phyloP scores from a whole-genome alignment of 2,113 vertebrate species.

The Pseudopipra pipra region DNA sequence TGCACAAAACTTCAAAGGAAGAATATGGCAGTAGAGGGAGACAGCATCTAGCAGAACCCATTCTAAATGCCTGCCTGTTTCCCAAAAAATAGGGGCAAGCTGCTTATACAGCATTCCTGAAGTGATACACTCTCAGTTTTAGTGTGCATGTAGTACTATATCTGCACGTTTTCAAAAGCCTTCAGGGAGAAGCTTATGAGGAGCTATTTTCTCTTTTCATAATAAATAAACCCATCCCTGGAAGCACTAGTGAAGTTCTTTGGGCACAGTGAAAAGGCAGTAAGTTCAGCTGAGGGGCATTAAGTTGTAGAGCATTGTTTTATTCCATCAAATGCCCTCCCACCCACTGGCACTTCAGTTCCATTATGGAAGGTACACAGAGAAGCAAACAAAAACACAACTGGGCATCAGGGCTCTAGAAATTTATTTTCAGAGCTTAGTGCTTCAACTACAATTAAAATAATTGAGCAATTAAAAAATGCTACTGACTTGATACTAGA shows the following conservation, averaged over 20 bases:
- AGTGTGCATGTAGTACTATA: fast-evolving
- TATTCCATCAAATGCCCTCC: not conserved
- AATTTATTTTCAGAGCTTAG: slow-evolving; percentile 70
- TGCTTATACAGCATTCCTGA: not conserved
- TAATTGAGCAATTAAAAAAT: slow-evolving; percentile 66
- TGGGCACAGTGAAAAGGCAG: fast-evolving
- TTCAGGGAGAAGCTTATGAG: not conserved
- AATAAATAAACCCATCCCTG: fast-evolving
- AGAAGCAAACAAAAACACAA: not conserved
- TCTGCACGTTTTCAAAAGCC: not conserved
- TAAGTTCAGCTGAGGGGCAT: not conserved
- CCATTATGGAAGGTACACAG: not conserved
- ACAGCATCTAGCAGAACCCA: not conserved
- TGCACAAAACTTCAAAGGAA: not conserved
- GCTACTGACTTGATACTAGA: not conserved
- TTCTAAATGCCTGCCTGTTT: not conserved
- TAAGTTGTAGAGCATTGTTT: not conserved
- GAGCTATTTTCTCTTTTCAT: not conserved
- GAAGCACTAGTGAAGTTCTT: not conserved
- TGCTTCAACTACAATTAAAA: slow-evolving; percentile 60
- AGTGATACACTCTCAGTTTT: not conserved
- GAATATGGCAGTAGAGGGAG: not conserved
- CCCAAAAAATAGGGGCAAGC: not conserved
- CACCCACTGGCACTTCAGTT: not conserved
- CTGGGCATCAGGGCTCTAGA: not conserved